These are phyloP conservation scores for Thrips palmi DNA, from an alignment of 1,140 invertebrate species.

Conservation along the genomic window DNA sequence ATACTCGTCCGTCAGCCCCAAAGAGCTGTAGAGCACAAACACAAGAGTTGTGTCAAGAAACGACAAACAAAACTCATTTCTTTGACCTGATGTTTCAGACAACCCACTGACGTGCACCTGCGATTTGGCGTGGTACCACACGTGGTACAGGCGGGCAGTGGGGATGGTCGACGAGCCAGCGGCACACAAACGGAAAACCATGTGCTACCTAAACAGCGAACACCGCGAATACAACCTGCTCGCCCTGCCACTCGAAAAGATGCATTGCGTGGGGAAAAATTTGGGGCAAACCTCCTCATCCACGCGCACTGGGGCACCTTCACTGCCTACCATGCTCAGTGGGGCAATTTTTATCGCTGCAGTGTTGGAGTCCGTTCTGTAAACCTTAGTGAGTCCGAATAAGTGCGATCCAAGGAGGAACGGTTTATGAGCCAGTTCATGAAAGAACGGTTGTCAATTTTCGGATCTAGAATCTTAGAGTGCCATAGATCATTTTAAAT, in stretches of 20 bases:
- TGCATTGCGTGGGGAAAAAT: constrained; percentile 51
- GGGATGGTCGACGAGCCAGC: constrained; percentile 60
- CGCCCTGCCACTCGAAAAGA: constrained; percentile 53
- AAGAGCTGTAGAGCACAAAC: not conserved
- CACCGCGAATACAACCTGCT: constrained; percentile 59
- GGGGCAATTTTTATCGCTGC: too few species aligned
- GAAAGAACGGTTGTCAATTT: too few species aligned
- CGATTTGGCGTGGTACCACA: constrained; percentile 63
- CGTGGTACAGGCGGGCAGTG: constrained; percentile 48
- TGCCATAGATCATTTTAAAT: too few species aligned
- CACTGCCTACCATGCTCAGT: too few species aligned
- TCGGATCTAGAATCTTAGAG: too few species aligned
- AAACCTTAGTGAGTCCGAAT: too few species aligned
- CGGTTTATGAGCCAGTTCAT: too few species aligned
- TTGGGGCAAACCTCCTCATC: not conserved
- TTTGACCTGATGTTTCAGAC: constrained; percentile 33
- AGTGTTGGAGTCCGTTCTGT: too few species aligned
- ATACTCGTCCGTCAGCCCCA: not conserved
- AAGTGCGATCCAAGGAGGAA: too few species aligned
- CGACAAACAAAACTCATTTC: constrained; percentile 1
- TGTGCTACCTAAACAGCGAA: constrained; percentile 53
- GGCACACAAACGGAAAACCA: constrained; percentile 62
- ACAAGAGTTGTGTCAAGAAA: not conserved
- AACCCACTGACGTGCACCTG: constrained; percentile 78
- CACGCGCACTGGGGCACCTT: too few species aligned